A percentile compares a stretch with the other conserved stretches of the same genome.
Evolutionary conservation across 2,888 invertebrate genomes (phyloP).

Genomic region (Rugalucina vietnamica): DNA sequence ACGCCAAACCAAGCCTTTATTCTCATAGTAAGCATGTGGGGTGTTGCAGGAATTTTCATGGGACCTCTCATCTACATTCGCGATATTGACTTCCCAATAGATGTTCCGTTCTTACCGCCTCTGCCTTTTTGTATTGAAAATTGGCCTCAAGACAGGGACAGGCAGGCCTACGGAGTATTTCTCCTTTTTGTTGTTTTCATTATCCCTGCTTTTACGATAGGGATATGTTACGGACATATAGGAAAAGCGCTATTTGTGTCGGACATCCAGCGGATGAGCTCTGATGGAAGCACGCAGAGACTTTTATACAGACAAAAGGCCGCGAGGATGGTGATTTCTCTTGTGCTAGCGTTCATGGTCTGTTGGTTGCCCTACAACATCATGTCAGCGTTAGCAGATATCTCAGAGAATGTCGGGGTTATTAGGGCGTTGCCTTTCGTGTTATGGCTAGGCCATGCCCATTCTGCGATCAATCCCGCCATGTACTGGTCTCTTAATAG

Average conservation of each 20-base stretch:
- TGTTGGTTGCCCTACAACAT: constrained; percentile 93
- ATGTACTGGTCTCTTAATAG: constrained; percentile 91
- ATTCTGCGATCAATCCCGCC: constrained; percentile 92
- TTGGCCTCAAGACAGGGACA: constrained; percentile 75
- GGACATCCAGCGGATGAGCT: constrained; percentile 66
- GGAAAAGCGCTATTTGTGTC: constrained; percentile 84
- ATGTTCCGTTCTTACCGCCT: constrained; percentile 65
- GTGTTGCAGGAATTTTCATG: constrained; percentile 75
- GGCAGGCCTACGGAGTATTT: constrained; percentile 77
- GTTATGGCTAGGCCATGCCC: constrained; percentile 89
- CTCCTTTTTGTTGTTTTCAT: constrained; percentile 82
- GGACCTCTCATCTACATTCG: constrained; percentile 79
- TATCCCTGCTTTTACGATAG: constrained; percentile 84
- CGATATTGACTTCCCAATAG: constrained; percentile 67
- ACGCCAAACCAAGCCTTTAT: constrained; percentile 63
- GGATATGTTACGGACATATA: constrained; percentile 90
- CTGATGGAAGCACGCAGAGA: constrained; percentile 78
- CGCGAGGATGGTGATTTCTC: constrained; percentile 89
- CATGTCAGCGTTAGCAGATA: constrained; percentile 85
- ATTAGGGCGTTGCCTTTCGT: constrained; percentile 85
- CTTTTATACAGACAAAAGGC: constrained; percentile 89
- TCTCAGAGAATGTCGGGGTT: constrained; percentile 59
- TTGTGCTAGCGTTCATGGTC: constrained; percentile 89
- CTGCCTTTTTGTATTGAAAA: constrained; percentile 80
- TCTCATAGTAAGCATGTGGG: constrained; percentile 76